Conservation (phyloP, 2,113 vertebrate genomes). For the Laticauda colubrina region DNA sequence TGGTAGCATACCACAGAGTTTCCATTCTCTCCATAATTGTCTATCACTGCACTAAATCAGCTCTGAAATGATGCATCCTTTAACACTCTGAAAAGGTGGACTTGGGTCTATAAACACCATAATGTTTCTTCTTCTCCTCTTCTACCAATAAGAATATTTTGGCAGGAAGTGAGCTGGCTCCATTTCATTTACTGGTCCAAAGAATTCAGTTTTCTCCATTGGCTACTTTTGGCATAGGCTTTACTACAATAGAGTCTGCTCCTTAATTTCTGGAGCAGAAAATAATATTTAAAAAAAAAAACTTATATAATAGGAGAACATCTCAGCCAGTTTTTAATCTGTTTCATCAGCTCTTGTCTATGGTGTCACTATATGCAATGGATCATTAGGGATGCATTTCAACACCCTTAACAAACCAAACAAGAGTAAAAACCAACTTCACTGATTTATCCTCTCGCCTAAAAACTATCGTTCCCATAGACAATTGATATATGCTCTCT, state of each 20-base stretch:
- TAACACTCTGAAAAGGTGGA: not conserved
- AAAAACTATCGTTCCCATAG: slow-evolving; percentile 8
- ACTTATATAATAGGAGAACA: slow-evolving; percentile 15
- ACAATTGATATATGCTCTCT: slow-evolving; percentile 8
- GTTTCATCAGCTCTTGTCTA: not conserved
- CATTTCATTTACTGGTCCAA: not conserved
- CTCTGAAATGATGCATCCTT: not conserved
- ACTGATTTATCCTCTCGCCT: slow-evolving; percentile 24
- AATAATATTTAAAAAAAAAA: not conserved
- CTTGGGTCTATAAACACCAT: not conserved
- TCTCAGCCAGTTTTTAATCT: slow-evolving; percentile 13
- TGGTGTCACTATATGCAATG: not conserved
- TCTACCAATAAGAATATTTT: not conserved
- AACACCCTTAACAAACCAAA: slow-evolving; percentile 4
- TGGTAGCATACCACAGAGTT: not conserved
- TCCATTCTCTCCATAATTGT: not conserved
- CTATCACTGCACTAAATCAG: not conserved
- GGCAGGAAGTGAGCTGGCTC: not conserved
- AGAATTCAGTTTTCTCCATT: not conserved
- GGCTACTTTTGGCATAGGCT: not conserved
- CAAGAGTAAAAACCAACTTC: not conserved
- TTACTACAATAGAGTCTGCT: rapidly evolving
- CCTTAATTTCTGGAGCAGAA: not conserved
- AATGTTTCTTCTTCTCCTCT: not conserved
- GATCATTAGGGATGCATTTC: slow-evolving; percentile 15